These are phyloP conservation scores for Pseudochirops corinnae DNA, from an alignment of 2,797 vertebrate genomes.

Conservation along the genomic window DNA sequence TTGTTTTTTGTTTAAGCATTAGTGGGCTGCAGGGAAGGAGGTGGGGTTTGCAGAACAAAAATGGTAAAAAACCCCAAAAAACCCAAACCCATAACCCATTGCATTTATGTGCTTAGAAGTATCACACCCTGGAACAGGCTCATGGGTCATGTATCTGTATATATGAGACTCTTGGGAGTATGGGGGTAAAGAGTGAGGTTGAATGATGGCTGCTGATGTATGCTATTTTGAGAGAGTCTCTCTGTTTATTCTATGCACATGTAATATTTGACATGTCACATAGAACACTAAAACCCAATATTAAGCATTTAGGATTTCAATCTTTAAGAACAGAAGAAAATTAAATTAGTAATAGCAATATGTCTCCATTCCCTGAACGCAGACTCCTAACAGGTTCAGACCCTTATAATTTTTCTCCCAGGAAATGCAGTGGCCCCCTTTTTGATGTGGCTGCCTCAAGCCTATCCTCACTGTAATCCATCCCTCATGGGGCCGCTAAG, in stretches of 20 bases:
- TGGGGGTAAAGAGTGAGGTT: constrained; percentile 24
- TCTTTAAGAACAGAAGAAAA: background rate
- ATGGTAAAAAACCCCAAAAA: constrained; percentile 5
- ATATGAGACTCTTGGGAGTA: constrained; percentile 40
- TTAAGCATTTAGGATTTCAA: background rate
- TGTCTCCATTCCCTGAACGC: background rate
- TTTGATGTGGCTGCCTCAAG: background rate
- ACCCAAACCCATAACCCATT: background rate
- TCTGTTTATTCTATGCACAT: background rate
- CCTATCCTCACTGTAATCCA: background rate
- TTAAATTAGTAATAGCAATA: background rate
- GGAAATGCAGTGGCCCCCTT: background rate
- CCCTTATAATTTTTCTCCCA: background rate
- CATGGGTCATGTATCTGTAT: constrained; percentile 13
- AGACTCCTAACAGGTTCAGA: background rate
- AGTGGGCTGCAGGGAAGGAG: constrained; percentile 32
- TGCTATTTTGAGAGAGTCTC: constrained; percentile 47
- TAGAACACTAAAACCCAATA: background rate
- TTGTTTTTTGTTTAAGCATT: constrained; percentile 42
- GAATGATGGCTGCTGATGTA: constrained; percentile 41
- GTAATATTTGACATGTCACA: background rate
- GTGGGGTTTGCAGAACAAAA: constrained; percentile 41
- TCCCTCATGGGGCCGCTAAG: background rate
- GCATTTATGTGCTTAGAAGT: constrained; percentile 57
- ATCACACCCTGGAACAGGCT: background rate